Conservation (phyloP, 2,888 invertebrate species). For the Latheticus oryzae region DNA sequence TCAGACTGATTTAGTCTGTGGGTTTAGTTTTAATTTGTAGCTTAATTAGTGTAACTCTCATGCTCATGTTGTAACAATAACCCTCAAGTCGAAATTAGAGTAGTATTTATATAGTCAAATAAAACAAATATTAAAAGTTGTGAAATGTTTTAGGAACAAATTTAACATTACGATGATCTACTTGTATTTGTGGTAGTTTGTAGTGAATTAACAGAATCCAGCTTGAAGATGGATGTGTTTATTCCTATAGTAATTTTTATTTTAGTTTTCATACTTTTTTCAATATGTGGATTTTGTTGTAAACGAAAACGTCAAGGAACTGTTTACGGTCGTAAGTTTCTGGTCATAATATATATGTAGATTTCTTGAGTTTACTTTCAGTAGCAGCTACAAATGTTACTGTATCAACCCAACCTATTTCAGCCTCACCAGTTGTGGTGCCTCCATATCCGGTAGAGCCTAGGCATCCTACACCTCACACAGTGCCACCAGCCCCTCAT, state of each 20-base stretch:
- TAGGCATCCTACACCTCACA: conserved; percentile 41
- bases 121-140: no score
- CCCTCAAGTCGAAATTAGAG: no score
- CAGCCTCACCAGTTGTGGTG: conserved; percentile 42
- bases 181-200: no score
- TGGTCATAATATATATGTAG: background rate
- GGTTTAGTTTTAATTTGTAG: no score
- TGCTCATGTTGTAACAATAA: no score
- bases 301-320: conserved; percentile 55
- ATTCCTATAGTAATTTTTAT: conserved; percentile 51
- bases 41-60: no score
- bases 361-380: conserved; percentile 30
- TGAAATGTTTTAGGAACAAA: no score
- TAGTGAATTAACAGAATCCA: no score
- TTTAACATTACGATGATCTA: no score
- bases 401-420: conserved; percentile 43
- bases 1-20: no score
- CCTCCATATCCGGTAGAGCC: conserved; percentile 48
- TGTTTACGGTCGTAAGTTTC: conserved; percentile 55
- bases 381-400: conserved; percentile 38
- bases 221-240: conserved; percentile 57
- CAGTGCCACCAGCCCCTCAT: no score
- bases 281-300: conserved; percentile 57
- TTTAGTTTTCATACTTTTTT: conserved; percentile 54
- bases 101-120: no score